These are phyloP conservation scores for Pemphredon lugubris DNA, from an alignment of 2,888 invertebrate species.

Conservation along the genomic window DNA sequence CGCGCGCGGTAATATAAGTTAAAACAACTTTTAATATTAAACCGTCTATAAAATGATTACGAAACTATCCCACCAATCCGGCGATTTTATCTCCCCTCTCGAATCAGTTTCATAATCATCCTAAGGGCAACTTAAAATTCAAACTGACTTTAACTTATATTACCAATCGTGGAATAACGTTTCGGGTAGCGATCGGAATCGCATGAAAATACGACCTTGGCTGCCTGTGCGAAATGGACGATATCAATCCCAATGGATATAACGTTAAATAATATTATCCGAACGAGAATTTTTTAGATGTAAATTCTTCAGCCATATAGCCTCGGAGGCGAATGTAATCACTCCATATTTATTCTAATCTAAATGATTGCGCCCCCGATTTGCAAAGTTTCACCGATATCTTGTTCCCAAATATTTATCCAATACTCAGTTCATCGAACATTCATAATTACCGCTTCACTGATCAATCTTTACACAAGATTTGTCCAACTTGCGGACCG, in stretches of 20 bases:
- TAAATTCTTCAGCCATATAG: too few species aligned
- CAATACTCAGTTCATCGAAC: too few species aligned
- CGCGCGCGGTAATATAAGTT: conserved; percentile 50
- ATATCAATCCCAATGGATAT: too few species aligned
- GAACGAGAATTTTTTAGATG: too few species aligned
- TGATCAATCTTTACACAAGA: too few species aligned
- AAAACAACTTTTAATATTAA: conserved; percentile 57
- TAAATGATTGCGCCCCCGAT: background rate
- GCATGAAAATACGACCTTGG: background rate
- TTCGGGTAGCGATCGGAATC: conserved; percentile 8
- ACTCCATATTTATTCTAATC: too few species aligned
- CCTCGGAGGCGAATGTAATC: background rate
- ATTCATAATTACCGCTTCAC: too few species aligned
- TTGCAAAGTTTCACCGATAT: too few species aligned
- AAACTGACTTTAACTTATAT: conserved; percentile 43
- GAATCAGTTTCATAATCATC: conserved; percentile 49
- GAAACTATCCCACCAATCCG: conserved; percentile 11
- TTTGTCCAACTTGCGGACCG: too few species aligned
- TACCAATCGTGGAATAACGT: conserved; percentile 31
- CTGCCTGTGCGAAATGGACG: too few species aligned
- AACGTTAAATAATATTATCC: too few species aligned
- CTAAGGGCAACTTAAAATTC: conserved; percentile 35
- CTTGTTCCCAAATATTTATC: too few species aligned
- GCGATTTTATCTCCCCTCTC: conserved; percentile 24
- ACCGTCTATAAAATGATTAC: conserved; percentile 56